Percentiles rank a stretch among this genome's conserved stretches.
These are phyloP conservation scores for Morone saxatilis DNA, from an alignment of 2,113 vertebrate genomes.

Conservation along the genomic window DNA sequence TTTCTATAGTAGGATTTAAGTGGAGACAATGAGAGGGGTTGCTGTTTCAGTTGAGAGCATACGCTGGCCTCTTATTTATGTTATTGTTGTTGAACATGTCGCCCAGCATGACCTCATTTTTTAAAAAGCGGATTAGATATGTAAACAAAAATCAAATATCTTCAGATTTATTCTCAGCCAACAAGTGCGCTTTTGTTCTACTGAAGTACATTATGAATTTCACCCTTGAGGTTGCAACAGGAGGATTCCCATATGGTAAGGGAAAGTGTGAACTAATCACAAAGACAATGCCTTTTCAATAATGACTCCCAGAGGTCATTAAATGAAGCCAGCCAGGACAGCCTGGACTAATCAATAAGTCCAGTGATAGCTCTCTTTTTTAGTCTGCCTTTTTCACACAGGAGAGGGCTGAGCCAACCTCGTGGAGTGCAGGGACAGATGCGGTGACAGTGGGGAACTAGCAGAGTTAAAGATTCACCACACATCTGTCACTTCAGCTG, in stretches of 20 bases:
- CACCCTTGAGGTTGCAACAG: conserved; percentile 60
- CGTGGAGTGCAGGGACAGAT: conserved; percentile 77
- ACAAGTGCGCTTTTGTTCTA: conserved; percentile 47
- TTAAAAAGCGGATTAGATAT: conserved; percentile 51
- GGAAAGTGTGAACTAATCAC: conserved; percentile 73
- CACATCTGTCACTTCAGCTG: conserved; percentile 83
- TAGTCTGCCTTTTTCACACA: conserved; percentile 70
- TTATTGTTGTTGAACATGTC: conserved; percentile 43
- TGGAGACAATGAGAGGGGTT: conserved; percentile 66
- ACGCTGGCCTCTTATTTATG: conserved; percentile 51
- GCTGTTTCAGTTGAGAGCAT: conserved; percentile 68
- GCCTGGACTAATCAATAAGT: conserved; percentile 84
- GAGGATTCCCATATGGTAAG: conserved; percentile 72
- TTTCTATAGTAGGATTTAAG: conserved; percentile 77
- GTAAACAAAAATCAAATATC: conserved; percentile 50
- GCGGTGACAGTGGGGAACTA: conserved; percentile 79
- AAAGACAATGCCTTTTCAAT: conserved; percentile 76
- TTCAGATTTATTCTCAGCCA: conserved; percentile 47
- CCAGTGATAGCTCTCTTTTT: conserved; percentile 78
- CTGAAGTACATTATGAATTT: conserved; percentile 10
- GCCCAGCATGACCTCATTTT: conserved; percentile 55
- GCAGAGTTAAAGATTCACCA: conserved; percentile 86
- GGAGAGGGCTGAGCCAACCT: conserved; percentile 61
- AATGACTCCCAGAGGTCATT: conserved; percentile 84
- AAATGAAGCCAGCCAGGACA: conserved; percentile 77